Base-by-base conservation (phyloP, 1,140 invertebrate genomes). In the Oncopodura yosiiana region DNA sequence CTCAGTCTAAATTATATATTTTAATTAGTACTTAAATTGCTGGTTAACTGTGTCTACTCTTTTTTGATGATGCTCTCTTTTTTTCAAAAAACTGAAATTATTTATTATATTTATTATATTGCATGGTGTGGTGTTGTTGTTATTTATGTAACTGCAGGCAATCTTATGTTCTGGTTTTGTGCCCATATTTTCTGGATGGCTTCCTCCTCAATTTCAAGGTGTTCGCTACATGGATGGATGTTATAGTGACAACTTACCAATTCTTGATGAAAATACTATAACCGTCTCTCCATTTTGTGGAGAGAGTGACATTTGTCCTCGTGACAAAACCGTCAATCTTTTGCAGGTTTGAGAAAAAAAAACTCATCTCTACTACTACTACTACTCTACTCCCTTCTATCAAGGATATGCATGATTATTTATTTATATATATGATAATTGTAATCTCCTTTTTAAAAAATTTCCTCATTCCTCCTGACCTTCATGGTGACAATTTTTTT, bases 211-310 rank as follows among this genome's bases (percentile, higher is more conserved):
- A 26, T 80, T 76, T 60, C 66, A 71, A 60, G 79, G 79, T 49
- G 72, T 73, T 41, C 66, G 72, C 12, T 83, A 81, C 66, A 74
- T 81, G 52, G 81, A 83, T 69, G 81, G 81, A 21, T 78, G 78
- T 6, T 70, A 81, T 41, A 77, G 73, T 48, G 72, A 81, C 61
- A 83, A 84, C 67, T 69, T 81, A 34, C 78, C 79, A 14, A 69
- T 75, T 29, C 63, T 80, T 2, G 75, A 83, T 67, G 69, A 74
- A 37, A 67, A 77, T 44, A 83, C 82, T 9, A 71, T 82, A 26
- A 80, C 78, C 1, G 77, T 84, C 12, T 76, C 75, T 39, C 81
- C 81, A 8, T 84, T 84, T 68, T 72, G 76, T 58, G 82, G 81
- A 12, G 79, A 64, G 38, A 58, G 55, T 36, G 81, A 83, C 65